Evolutionary conservation across 1,140 invertebrate species (phyloP).

Genomic region (Diabrotica virgifera): DNA sequence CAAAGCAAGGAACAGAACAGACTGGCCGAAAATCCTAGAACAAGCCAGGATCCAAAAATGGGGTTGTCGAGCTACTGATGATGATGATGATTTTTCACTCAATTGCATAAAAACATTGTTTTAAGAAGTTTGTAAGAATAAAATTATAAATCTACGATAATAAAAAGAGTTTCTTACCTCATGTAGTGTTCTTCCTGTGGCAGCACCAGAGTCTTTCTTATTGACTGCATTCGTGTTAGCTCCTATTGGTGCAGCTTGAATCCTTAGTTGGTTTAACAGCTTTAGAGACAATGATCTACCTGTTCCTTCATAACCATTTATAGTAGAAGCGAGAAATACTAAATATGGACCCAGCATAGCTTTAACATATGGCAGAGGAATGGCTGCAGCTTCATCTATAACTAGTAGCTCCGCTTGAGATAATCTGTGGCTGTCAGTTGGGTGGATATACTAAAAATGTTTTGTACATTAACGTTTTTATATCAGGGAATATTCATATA

Average conservation of each 20-base stretch:
- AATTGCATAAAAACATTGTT: too few species aligned
- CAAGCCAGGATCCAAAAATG: too few species aligned
- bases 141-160: too few species aligned
- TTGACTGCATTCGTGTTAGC: slow-evolving; percentile 50
- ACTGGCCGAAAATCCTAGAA: too few species aligned
- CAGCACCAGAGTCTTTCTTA: slow-evolving; percentile 49
- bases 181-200: slow-evolving; percentile 52
- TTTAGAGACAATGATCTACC: slow-evolving; percentile 95
- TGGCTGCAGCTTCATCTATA: slow-evolving; percentile 99
- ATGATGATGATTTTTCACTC: too few species aligned
- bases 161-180: slow-evolving; percentile 47
- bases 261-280: slow-evolving; percentile 83
- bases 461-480: too few species aligned
- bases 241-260: slow-evolving; percentile 54
- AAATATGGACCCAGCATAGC: slow-evolving; percentile 89
- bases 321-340: slow-evolving; percentile 95
- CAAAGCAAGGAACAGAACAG: too few species aligned
- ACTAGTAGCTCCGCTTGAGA: slow-evolving; percentile 92
- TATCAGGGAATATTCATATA: too few species aligned
- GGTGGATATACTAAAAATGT: slow-evolving; percentile 82
- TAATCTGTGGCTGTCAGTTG: slow-evolving; percentile 83
- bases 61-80: too few species aligned
- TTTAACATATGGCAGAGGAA: slow-evolving; percentile 92
- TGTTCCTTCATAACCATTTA: slow-evolving; percentile 98
- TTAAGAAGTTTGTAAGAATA: too few species aligned